Conservation (phyloP, 1,140 invertebrate species). For the Eriosoma lanigerum region DNA sequence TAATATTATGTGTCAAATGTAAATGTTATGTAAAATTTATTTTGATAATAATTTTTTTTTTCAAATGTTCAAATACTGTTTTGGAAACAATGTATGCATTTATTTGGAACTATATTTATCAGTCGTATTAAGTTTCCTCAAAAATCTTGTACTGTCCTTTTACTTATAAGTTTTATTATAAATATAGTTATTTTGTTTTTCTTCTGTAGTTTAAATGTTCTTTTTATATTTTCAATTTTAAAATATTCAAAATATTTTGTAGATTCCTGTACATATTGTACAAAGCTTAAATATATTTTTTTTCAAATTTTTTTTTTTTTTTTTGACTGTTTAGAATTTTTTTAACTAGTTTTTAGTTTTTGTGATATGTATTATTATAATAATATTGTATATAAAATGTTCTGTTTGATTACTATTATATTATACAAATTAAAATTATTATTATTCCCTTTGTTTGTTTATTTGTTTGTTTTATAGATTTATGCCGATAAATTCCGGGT, state of each 20-base stretch:
- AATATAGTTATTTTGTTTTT: neutral
- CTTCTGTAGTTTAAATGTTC: neutral
- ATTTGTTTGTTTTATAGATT: conserved; percentile 13
- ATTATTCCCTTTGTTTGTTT: conserved; percentile 12
- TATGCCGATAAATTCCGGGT: neutral
- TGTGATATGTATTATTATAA: conserved; percentile 32
- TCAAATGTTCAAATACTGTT: neutral
- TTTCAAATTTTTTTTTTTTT: neutral
- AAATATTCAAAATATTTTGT: conserved; percentile 15
- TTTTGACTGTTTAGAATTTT: conserved; percentile 8
- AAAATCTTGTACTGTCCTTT: conserved; percentile 10
- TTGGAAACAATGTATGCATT: conserved; percentile 20
- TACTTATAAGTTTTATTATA: neutral
- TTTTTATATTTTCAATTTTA: conserved; percentile 5
- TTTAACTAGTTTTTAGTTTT: conserved; percentile 30
- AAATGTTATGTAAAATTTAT: neutral
- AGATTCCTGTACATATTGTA: conserved; percentile 26
- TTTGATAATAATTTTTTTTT: neutral
- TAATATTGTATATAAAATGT: conserved; percentile 35
- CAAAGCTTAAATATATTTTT: conserved; percentile 3
- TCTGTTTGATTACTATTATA: conserved; percentile 24
- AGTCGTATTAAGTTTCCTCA: neutral
- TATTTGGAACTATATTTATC: neutral
- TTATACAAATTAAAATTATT: too few species aligned
- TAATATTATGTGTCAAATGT: neutral